Evolutionary conservation across 2,888 invertebrate genomes (phyloP).

Genomic region (Nephrotoma guestfalica): DNA sequence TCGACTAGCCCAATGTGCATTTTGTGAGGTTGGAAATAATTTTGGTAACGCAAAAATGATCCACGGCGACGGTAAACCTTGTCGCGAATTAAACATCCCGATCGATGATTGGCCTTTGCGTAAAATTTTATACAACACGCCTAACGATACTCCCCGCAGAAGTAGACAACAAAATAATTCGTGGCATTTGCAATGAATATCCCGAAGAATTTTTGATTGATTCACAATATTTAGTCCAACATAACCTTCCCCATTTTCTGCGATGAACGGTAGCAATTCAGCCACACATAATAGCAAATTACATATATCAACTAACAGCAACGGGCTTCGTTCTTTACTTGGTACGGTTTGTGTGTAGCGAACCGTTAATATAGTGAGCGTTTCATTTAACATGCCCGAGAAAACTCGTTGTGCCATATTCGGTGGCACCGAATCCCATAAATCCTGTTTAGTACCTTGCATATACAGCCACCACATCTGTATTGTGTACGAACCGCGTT

Average conservation of each 20-base stretch:
- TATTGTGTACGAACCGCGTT: slow-evolving; percentile 64
- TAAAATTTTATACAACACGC: slow-evolving; percentile 48
- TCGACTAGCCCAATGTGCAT: slow-evolving; percentile 29
- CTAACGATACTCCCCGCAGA: slow-evolving; percentile 58
- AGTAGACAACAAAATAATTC: slow-evolving; percentile 61
- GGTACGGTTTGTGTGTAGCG: slow-evolving; percentile 64
- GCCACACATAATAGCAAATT: slow-evolving; percentile 64
- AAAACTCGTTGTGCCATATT: slow-evolving; percentile 76
- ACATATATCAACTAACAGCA: slow-evolving; percentile 56
- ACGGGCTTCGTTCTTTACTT: slow-evolving; percentile 39
- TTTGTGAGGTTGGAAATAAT: slow-evolving; percentile 36
- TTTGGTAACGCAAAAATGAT: slow-evolving; percentile 51
- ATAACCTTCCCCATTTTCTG: slow-evolving; percentile 42
- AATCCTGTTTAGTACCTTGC: slow-evolving; percentile 63
- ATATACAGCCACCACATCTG: slow-evolving; percentile 86
- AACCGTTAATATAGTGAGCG: slow-evolving; percentile 62
- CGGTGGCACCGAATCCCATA: slow-evolving; percentile 80
- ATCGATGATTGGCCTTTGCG: slow-evolving; percentile 40
- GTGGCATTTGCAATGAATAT: slow-evolving; percentile 70
- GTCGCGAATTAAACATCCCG: slow-evolving; percentile 39
- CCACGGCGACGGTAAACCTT: slow-evolving; percentile 49
- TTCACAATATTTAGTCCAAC: slow-evolving; percentile 40
- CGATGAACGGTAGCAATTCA: slow-evolving; percentile 55
- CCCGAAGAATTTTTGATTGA: slow-evolving; percentile 55
- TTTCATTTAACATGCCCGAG: slow-evolving; percentile 74